Conservation (phyloP, 2,797 vertebrate species). For the Otus scops region DNA sequence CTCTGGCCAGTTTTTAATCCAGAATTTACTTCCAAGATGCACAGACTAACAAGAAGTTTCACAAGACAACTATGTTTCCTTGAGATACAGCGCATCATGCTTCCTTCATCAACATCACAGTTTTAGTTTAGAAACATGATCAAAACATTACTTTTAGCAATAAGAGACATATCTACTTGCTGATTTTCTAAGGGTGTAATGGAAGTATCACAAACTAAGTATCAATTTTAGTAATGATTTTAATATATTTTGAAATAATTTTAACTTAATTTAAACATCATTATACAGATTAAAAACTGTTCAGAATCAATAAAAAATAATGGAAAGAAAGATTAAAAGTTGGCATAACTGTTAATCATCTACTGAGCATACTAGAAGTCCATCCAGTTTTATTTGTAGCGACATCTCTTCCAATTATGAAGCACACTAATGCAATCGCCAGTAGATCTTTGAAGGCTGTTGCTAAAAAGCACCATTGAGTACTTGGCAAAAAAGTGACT, state of each 20-base stretch:
- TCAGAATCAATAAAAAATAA: slow-evolving; percentile 16
- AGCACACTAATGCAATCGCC: background rate
- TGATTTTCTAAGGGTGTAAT: background rate
- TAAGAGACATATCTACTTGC: background rate
- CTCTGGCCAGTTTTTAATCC: slow-evolving; percentile 32
- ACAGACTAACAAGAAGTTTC: background rate
- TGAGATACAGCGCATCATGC: background rate
- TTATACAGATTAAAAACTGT: background rate
- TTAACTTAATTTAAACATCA: background rate
- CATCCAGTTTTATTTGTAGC: slow-evolving; percentile 6
- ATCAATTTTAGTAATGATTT: background rate
- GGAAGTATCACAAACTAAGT: background rate
- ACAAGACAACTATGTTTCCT: background rate
- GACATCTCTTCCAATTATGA: background rate
- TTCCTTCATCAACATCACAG: background rate
- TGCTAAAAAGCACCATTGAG: slow-evolving; percentile 6
- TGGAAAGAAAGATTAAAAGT: background rate
- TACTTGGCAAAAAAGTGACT: background rate
- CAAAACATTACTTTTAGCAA: background rate
- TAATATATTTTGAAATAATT: background rate
- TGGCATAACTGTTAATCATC: background rate
- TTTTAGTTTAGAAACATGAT: background rate
- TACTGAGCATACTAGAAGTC: background rate
- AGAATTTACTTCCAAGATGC: background rate
- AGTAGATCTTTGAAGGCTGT: background rate